Conservation (phyloP, 1,140 invertebrate species). For the Bradysia coprophila region DNA sequence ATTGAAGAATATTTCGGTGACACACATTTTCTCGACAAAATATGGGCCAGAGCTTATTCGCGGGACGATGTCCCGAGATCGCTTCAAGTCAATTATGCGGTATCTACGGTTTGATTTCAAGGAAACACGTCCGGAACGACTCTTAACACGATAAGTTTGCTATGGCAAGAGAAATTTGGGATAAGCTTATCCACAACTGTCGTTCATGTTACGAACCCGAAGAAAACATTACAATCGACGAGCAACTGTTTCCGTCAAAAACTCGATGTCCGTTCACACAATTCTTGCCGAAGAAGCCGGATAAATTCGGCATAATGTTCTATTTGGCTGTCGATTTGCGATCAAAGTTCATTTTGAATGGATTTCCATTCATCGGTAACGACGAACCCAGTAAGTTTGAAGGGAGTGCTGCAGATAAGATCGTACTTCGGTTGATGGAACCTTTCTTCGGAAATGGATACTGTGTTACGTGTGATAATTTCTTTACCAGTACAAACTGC, state of each 20-base stretch:
- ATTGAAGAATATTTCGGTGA: no score
- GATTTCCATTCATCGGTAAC: conserved; percentile 19
- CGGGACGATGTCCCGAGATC: neutral
- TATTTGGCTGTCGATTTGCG: conserved; percentile 17
- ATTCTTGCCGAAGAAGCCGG: no score
- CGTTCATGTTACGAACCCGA: no score
- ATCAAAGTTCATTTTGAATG: conserved; percentile 20
- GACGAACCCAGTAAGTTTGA: conserved; percentile 9
- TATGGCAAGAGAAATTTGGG: neutral
- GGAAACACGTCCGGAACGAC: neutral
- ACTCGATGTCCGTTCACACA: no score
- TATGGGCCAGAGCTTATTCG: no score
- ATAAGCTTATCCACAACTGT: neutral
- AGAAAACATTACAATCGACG: no score
- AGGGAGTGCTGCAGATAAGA: conserved; percentile 2
- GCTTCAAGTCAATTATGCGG: neutral
- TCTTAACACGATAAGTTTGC: neutral
- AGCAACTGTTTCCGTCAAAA: no score
- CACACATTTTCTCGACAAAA: no score
- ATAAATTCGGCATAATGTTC: conserved; percentile 23
- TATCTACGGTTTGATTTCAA: neutral
- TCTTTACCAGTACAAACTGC: neutral
- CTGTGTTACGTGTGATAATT: conserved; percentile 1
- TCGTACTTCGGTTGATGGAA: conserved; percentile 7
- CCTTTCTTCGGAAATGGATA: conserved; percentile 6